phyloP scores from a whole-genome alignment of 2,797 vertebrate species.

The Coreius guichenoti region DNA sequence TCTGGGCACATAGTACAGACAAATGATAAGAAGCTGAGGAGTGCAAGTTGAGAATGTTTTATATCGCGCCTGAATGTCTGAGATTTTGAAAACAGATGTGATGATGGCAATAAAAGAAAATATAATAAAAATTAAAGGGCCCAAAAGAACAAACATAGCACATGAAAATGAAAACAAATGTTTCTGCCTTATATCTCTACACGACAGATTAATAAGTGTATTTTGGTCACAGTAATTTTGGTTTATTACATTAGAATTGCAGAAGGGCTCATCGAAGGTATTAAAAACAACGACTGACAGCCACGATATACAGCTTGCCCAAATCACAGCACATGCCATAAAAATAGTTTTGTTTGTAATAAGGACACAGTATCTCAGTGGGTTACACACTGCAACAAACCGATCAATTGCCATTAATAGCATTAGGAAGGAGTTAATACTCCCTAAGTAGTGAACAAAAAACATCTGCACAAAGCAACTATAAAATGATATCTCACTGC shows the following conservation, averaged over 20 bases:
- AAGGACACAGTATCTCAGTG: conserved; percentile 67
- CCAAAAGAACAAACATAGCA: conserved; percentile 47
- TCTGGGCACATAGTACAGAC: conserved; percentile 65
- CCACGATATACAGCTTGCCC: neutral
- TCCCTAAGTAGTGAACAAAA: conserved; percentile 72
- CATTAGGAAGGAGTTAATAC: conserved; percentile 65
- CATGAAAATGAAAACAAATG: neutral
- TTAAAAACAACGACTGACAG: neutral
- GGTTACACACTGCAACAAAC: conserved; percentile 70
- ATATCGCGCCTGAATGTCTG: conserved; percentile 57
- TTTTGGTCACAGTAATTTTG: conserved; percentile 50
- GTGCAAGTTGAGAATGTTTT: conserved; percentile 73
- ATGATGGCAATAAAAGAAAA: conserved; percentile 77
- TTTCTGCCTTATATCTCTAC: conserved; percentile 26
- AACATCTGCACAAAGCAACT: conserved; percentile 74
- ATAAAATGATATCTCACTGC: conserved; percentile 59
- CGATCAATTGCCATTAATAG: conserved; percentile 74
- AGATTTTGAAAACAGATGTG: conserved; percentile 67
- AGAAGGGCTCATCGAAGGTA: conserved; percentile 31
- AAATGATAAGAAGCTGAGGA: conserved; percentile 69
- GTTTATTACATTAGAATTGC: conserved; percentile 49
- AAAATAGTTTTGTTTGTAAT: conserved; percentile 71
- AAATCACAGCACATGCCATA: conserved; percentile 27
- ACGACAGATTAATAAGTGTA: conserved; percentile 43
- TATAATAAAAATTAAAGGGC: conserved; percentile 66